A percentile compares a stretch with the other conserved stretches of the same genome.
Conservation (phyloP, 2,113 vertebrate species). For the Dasypus novemcinctus region DNA sequence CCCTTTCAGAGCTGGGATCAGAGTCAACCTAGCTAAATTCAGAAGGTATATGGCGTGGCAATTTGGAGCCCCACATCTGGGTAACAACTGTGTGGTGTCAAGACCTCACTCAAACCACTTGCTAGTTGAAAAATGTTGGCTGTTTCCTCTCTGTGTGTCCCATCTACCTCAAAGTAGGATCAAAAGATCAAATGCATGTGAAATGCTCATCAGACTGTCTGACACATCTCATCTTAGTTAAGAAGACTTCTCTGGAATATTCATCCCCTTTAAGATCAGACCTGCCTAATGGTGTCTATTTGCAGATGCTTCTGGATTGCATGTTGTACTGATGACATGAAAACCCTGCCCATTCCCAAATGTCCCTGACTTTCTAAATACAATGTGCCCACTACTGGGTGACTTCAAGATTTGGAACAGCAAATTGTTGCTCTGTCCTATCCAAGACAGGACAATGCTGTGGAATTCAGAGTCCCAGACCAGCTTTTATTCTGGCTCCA, state of each 20-base stretch:
- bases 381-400: not conserved
- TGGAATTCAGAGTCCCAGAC: not conserved
- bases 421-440: too few relatives aligned
- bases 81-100: not conserved
- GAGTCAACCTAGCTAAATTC: not conserved
- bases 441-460: not conserved
- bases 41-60: not conserved
- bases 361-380: not conserved
- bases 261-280: not conserved
- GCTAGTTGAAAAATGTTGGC: rapidly evolving
- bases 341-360: not conserved
- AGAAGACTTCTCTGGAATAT: not conserved
- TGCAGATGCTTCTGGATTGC: not conserved
- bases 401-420: not conserved
- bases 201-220: not conserved
- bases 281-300: not conserved
- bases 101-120: not conserved
- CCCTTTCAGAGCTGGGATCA: not conserved
- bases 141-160: not conserved
- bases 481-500: not conserved
- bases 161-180: not conserved
- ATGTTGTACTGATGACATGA: not conserved
- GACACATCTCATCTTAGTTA: not conserved
- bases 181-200: not conserved
- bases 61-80: not conserved